Evolutionary conservation across 2,797 vertebrate genomes (phyloP).

Genomic region (Knipowitschia caucasica): DNA sequence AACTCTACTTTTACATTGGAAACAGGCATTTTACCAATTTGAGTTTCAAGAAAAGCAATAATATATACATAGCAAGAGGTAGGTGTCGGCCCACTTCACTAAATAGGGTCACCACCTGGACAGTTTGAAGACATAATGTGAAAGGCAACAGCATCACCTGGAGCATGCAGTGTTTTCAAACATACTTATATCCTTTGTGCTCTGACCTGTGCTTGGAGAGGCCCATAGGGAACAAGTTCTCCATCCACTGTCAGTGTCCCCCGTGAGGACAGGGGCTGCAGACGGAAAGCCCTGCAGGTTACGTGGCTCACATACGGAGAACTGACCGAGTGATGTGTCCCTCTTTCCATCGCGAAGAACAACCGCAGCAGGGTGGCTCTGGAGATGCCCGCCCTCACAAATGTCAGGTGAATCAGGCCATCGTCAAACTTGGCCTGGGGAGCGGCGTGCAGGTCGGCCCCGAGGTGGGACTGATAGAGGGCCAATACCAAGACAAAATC

Average conservation of each 20-base stretch:
- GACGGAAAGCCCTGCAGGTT: slow-evolving; percentile 83
- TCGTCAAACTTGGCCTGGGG: slow-evolving; percentile 86
- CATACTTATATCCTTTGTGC: not conserved
- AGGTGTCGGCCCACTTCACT: too few relatives aligned
- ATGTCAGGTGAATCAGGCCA: slow-evolving; percentile 87
- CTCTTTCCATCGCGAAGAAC: slow-evolving; percentile 88
- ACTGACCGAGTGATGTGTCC: slow-evolving; percentile 80
- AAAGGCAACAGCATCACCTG: too few relatives aligned
- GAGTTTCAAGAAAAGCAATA: too few relatives aligned
- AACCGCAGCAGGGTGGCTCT: slow-evolving; percentile 83
- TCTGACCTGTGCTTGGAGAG: slow-evolving; percentile 87
- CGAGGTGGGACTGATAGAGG: slow-evolving; percentile 85
- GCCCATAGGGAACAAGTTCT: slow-evolving; percentile 88
- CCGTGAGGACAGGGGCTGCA: slow-evolving; percentile 84
- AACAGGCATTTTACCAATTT: too few relatives aligned
- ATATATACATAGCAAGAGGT: too few relatives aligned
- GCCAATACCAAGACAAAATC: slow-evolving; percentile 89
- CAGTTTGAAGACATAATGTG: too few relatives aligned
- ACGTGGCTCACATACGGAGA: slow-evolving; percentile 83
- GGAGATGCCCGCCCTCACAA: slow-evolving; percentile 85
- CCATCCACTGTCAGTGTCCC: slow-evolving; percentile 91
- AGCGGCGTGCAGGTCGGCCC: slow-evolving; percentile 84
- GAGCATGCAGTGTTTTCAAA: not conserved
- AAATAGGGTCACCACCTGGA: too few relatives aligned
- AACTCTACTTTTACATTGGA: too few relatives aligned